Conservation (phyloP, 1,140 invertebrate species). For the Tetramorium parvispinum region DNA sequence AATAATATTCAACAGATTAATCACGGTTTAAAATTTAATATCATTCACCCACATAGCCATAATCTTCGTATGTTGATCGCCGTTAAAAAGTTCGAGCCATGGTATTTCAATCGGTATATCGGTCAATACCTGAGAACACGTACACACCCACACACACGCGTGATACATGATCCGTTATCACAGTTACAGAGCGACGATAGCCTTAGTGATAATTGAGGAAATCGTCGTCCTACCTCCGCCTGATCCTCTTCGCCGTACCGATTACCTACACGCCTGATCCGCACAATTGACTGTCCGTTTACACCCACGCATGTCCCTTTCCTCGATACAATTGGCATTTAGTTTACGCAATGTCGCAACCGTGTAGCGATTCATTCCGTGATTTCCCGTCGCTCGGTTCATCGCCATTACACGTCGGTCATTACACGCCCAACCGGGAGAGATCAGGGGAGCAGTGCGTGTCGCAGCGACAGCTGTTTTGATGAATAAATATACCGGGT, state of each 20-base stretch:
- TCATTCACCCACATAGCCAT: background rate
- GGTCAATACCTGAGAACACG: slow-evolving; percentile 17
- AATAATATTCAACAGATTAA: background rate
- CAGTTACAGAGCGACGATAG: slow-evolving; percentile 3
- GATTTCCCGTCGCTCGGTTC: slow-evolving; percentile 38
- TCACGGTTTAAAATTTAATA: slow-evolving; percentile 10
- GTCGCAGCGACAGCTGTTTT: slow-evolving; percentile 1
- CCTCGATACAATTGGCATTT: slow-evolving; percentile 55
- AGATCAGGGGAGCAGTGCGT: slow-evolving; percentile 13
- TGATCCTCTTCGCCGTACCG: slow-evolving; percentile 9
- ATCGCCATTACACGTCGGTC: slow-evolving; percentile 26
- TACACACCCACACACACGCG: background rate
- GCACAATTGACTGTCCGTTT: slow-evolving; percentile 47
- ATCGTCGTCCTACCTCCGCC: slow-evolving; percentile 43
- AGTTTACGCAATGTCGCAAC: slow-evolving; percentile 56
- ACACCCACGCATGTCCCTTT: slow-evolving; percentile 52
- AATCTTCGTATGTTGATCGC: background rate
- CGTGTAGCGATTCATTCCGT: slow-evolving; percentile 27
- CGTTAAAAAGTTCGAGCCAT: background rate
- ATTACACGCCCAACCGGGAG: slow-evolving; percentile 31
- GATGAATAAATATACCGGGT: slow-evolving; percentile 13
- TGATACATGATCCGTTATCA: background rate
- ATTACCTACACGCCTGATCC: slow-evolving; percentile 23
- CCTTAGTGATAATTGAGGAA: slow-evolving; percentile 52
- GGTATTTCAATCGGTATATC: slow-evolving; percentile 28